Base-by-base conservation (phyloP, 2,113 vertebrate species). In the Agelaius phoeniceus region DNA sequence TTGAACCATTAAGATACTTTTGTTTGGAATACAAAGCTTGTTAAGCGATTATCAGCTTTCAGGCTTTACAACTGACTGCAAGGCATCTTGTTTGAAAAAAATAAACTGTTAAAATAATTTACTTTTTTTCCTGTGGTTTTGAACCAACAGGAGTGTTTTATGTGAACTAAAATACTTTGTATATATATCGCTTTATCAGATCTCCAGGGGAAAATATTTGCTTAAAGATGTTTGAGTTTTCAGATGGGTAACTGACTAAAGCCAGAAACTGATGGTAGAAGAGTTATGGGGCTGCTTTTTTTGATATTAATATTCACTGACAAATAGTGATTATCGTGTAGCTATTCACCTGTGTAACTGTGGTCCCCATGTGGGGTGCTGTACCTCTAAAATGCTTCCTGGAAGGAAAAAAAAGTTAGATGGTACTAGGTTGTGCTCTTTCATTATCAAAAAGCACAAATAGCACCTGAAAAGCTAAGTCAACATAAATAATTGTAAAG, bases 1-100 rank as follows among this genome's bases (percentile, higher is more conserved):
- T 86, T 39, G 78, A 93, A 77, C 72, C 23, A 65, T 91, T 90
- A 65, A 81, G 67, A 90, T 86, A 72, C 41, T 39, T 77, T 80
- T 94, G 89, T 96, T 95, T 94, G 72, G 83, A 95, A 77, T 71
- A 80, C 61, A 92, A 94, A 89, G 48, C 81, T 94, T 92, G 73
- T 95, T 94, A 96, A 92, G 62, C 71, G 93, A 89, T 96, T 93
- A 86, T 13, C 62, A 63, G 37, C 71, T 92, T 93, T 80, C 41
- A 88, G 46, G 78, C 73, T 90, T 87, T 90, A 93, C 82, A 95
- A 67, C 65, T 92, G 76, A 68, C 82, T 94, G 41, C 28, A 72
- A 96, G 79, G 85, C 79, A 92, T 78, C 61, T 90, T 94, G 35
- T 93, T 91, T 91, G 65, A 81, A 95, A 82, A 82, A 89, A 96